A percentile compares a stretch with the other conserved stretches of the same genome.
These are phyloP conservation scores for Tursiops truncatus DNA, from an alignment of 2,113 vertebrate genomes.

Conservation along the genomic window DNA sequence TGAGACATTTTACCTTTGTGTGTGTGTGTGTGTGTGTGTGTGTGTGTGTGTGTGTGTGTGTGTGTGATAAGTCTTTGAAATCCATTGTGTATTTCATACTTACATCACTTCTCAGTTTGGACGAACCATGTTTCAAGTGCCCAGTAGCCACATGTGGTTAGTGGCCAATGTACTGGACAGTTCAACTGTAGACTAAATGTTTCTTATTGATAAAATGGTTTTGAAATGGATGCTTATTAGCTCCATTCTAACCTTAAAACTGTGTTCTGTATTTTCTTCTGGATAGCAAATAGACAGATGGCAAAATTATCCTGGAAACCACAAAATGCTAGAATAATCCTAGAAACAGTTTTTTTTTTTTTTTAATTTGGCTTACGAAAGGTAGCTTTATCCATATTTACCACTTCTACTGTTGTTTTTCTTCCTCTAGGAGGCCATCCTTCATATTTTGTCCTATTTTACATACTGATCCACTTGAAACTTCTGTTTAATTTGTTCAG, in stretches of 20 bases:
- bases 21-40: neutral
- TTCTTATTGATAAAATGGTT: neutral
- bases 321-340: neutral
- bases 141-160: neutral
- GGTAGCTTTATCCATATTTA: neutral
- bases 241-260: neutral
- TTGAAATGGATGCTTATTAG: neutral
- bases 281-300: neutral
- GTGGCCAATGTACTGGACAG: neutral
- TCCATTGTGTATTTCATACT: neutral
- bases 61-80: neutral
- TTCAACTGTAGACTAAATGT: neutral
- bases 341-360: neutral
- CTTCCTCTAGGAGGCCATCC: neutral
- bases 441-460: neutral
- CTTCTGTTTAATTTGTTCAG: neutral
- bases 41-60: fast-evolving
- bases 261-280: neutral
- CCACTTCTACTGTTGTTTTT: neutral
- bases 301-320: neutral
- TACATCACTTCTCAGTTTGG: neutral
- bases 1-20: neutral
- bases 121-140: neutral
- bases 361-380: neutral
- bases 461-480: neutral